Base-by-base conservation (phyloP, 2,888 invertebrate species). In the Orchestes rusci region DNA sequence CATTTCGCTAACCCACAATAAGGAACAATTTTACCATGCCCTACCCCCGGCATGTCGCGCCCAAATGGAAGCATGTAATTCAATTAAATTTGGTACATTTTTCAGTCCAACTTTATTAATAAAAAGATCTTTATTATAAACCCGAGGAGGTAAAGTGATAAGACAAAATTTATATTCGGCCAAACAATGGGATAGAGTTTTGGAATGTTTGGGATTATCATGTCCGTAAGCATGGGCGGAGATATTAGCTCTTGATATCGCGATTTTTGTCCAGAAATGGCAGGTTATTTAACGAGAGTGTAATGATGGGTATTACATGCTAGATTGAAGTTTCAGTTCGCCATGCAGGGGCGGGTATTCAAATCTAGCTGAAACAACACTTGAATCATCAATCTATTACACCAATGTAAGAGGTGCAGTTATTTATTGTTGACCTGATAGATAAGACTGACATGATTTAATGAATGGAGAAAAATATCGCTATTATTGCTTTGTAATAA, bases 181-280 rank as follows among this genome's bases (percentile, higher is more conserved):
- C 37, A 41, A 45, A 45, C 45, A 45, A 45, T 45, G 37, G 46
- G 33, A 46, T 46, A 46, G 38, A 46, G 42, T 46, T 46, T 46
- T 31, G 46, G 42, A 37, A 46, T 46, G 41, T 43, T 46, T 41
- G 37, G 40, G 39, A 40, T 45, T 45, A 45, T 36, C 36, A 27
- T 36, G 35, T 36, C 34, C 39, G 39, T 29, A 15, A 44, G 15
- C 44, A 44, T 44, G 10, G 33, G 39, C 44, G 44, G 31, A 34
- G 41, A 12, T 31, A 13, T 12, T 31, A 13, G 31, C n/a, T n/a
- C 27, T 27, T n/a, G 27, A 27, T 27, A 23, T n/a, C 27, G 27
- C n/a, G n/a, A n/a, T n/a, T n/a, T n/a, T n/a, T n/a, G n/a, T n/a
- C n/a, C n/a, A n/a, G n/a, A n/a, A n/a, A n/a, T n/a, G n/a, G n/a